Base-by-base conservation (phyloP, 2,113 vertebrate genomes). In the Solenodon paradoxus region DNA sequence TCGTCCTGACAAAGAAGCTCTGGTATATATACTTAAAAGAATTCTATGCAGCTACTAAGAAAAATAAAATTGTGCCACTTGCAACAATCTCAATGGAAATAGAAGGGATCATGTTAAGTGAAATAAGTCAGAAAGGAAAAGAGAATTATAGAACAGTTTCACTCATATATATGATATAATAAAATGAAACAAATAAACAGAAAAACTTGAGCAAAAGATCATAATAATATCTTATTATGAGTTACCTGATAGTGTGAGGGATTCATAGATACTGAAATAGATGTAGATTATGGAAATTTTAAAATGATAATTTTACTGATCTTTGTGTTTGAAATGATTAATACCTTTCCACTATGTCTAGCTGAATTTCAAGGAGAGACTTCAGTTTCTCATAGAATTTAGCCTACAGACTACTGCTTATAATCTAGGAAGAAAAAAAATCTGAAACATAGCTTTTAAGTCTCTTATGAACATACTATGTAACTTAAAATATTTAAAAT, bases 401-500 rank as follows among this genome's bases (percentile, higher is more conserved):
- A 66, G 15, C 28, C 79, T 75, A 9, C 26, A 85, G 2, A 2
- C n/a, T 81, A 64, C 64, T 88, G 51, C 35, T 72, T 63, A 57
- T 59, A 81, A 81, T 38, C 38, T 86, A 59, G 63, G 63, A 61
- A 35, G 38, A n/a, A 94, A 95, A 94, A 94, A 32, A 59, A 35
- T 26, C 16, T 90, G 30, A 85, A 55, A n/a, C 35, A 26, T 35
- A 19, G 3, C 0, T 55, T 79, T 68, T 63, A 57, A 83, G 22
- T 68, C 28, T 53, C 71, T 75, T 79, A 72, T 82, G n/a, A n/a
- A n/a, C n/a, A n/a, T n/a, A n/a, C n/a, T 22, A 30, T 82, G 0
- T 35, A 69, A 88, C 40, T 78, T 10, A 87, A 94, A 80, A 55
- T 32, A 88, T 82, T 75, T 74, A 84, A 92, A 94, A 61, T 64